Evolutionary conservation across 2,113 vertebrate species (phyloP).

Genomic region (Lophochroa leadbeateri): DNA sequence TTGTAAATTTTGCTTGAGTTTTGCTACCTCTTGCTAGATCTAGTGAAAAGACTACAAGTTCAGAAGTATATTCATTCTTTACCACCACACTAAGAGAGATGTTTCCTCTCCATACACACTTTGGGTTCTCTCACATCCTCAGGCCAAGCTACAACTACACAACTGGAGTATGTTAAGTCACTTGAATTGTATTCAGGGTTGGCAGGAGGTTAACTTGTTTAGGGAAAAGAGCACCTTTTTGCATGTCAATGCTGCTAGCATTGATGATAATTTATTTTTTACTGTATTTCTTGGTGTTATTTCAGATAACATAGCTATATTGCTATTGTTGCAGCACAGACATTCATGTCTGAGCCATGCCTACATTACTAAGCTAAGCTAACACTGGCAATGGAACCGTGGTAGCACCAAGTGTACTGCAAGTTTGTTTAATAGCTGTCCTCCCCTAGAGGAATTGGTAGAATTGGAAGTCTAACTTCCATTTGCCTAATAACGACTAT

Average conservation of each 20-base stretch:
- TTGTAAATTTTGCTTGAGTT: background rate
- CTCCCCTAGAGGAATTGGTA: background rate
- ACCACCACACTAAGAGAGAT: background rate
- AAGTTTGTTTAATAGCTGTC: background rate
- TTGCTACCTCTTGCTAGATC: background rate
- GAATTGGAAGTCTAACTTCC: background rate
- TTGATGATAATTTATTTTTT: background rate
- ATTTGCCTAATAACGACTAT: background rate
- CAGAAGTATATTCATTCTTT: background rate
- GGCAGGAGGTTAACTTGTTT: background rate
- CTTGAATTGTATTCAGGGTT: background rate
- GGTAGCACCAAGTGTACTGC: background rate
- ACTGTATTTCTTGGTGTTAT: background rate
- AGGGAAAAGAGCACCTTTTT: background rate
- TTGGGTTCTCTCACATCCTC: background rate
- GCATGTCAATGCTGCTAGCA: background rate
- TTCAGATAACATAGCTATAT: background rate
- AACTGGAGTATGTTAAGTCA: background rate
- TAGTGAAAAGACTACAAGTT: background rate
- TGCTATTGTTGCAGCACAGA: background rate
- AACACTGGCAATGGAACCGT: background rate
- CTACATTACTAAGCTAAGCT: background rate
- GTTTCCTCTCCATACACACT: background rate
- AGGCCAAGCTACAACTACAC: background rate
- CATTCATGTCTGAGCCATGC: background rate